Base-by-base conservation (phyloP, 2,797 vertebrate genomes). In the Lepilemur septentrionalis region DNA sequence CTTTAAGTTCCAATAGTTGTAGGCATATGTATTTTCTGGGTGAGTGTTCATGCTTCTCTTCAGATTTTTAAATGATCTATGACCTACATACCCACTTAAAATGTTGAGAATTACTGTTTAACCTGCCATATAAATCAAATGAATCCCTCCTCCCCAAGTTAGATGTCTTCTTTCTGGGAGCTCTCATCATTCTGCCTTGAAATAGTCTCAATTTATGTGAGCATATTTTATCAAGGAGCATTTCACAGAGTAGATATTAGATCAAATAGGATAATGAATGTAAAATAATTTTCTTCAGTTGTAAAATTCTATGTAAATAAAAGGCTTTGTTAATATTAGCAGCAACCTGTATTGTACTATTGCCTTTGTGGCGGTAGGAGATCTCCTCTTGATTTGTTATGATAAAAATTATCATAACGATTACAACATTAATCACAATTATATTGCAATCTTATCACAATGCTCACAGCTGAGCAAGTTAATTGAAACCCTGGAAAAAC, bases 391-490 rank as follows among this genome's bases (percentile, higher is more conserved):
- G 92, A 96, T 97, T 97, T 97, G 73, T 96, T 97, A 91, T 87
- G 93, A 97, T 95, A 97, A 93, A 96, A 97, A 94, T 92, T 90
- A 97, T 96, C 59, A 94, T 94, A 96, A 92, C 0, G 28, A 96
- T 96, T 93, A 94, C 57, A 96, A 94, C 91, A 95, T 94, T 97
- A 97, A 97, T 97, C 85, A 96, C 38, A 97, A 96, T 97, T 96
- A 95, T 32, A 93, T 8, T 93, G 32, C 30, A 95, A 59, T 95
- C 79, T 95, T 96, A 96, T 81, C 90, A 95, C 59, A 94, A 46
- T 94, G 88, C 85, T 95, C 76, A 96, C 46, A 95, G 93, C 88
- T 97, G 91, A 96, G 92, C 59, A 93, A 93, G 73, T 95, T 97
- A 97, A 97, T 98, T 97, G 96, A 94, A 97, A 97, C 92, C 46